Percentiles rank a stretch among this genome's conserved stretches.
These are phyloP conservation scores for Drosophila subsilvestris DNA, from an alignment of 2,888 invertebrate species.

Conservation along the genomic window DNA sequence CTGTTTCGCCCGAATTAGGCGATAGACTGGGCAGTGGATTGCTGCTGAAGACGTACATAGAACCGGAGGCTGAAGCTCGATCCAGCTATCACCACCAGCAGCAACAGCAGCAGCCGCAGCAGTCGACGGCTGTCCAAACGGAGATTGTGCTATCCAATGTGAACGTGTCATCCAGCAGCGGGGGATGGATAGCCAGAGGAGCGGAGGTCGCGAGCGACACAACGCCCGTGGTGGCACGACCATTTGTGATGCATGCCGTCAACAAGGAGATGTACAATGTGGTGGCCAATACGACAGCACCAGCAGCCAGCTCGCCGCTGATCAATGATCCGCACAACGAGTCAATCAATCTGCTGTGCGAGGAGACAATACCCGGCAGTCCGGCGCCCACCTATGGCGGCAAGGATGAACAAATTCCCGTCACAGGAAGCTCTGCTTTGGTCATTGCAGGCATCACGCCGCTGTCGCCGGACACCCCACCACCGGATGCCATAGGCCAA, in stretches of 20 bases:
- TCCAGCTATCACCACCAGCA: neutral
- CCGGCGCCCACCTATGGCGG: conserved; percentile 88
- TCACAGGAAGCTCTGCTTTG: conserved; percentile 8
- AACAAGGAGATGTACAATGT: conserved; percentile 40
- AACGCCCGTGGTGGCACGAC: conserved; percentile 35
- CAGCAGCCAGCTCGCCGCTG: conserved; percentile 54
- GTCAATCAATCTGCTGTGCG: conserved; percentile 91
- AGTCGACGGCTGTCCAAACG: neutral
- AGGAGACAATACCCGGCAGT: conserved; percentile 95
- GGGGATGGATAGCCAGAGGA: neutral
- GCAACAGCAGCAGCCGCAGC: conserved; percentile 28
- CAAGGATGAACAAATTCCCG: conserved; percentile 46
- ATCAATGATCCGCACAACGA: conserved; percentile 84
- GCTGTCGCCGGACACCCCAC: conserved; percentile 42
- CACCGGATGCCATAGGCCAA: conserved; percentile 5
- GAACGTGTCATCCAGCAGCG: conserved; percentile 22
- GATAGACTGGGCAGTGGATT: conserved; percentile 16
- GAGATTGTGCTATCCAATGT: neutral
- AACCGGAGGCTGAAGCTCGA: neutral
- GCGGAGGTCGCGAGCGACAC: neutral
- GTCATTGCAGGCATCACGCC: conserved; percentile 37
- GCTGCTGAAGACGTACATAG: conserved; percentile 29
- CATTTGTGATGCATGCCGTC: conserved; percentile 48
- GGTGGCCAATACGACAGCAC: conserved; percentile 45
- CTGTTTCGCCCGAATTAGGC: conserved; percentile 4